These are phyloP conservation scores for Drosophila histrio DNA, from an alignment of 2,888 invertebrate genomes.

Conservation along the genomic window DNA sequence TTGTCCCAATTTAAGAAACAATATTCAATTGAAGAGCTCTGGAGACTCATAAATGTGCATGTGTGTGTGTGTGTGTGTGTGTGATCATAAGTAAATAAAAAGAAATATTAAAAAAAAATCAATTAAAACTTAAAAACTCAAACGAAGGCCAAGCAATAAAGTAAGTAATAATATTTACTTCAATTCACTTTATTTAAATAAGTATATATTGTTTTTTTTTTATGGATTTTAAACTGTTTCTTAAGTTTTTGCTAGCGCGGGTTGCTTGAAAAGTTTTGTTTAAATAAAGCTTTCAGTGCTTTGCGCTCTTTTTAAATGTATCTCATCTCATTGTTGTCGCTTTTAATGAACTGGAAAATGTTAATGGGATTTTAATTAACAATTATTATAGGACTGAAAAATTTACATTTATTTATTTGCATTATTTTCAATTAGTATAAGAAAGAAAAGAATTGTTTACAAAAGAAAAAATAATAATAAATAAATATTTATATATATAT, in stretches of 20 bases:
- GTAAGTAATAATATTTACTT: conserved; percentile 1
- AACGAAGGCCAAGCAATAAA: not conserved
- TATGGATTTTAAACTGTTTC: not conserved
- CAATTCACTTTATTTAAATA: not conserved
- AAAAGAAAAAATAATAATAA: not conserved
- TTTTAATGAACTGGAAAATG: too few relatives aligned
- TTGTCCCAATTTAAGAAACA: conserved; percentile 36
- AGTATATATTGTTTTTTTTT: too few relatives aligned
- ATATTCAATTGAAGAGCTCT: conserved; percentile 37
- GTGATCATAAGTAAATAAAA: conserved; percentile 2
- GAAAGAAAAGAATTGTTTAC: not conserved
- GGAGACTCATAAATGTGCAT: conserved; percentile 7
- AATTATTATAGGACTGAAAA: not conserved
- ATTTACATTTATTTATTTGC: not conserved
- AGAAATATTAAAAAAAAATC: not conserved
- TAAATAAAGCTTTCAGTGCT: not conserved
- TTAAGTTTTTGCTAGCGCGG: not conserved
- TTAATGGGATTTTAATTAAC: not conserved
- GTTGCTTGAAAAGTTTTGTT: not conserved
- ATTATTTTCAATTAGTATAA: not conserved
- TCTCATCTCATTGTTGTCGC: too few relatives aligned
- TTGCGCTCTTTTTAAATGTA: not conserved
- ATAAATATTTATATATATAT: not conserved
- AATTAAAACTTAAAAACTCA: conserved; percentile 2
- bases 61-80: conserved; percentile 2